These are phyloP conservation scores for Psammodynastes pulverulentus DNA, from an alignment of 2,113 vertebrate species.

Conservation along the genomic window DNA sequence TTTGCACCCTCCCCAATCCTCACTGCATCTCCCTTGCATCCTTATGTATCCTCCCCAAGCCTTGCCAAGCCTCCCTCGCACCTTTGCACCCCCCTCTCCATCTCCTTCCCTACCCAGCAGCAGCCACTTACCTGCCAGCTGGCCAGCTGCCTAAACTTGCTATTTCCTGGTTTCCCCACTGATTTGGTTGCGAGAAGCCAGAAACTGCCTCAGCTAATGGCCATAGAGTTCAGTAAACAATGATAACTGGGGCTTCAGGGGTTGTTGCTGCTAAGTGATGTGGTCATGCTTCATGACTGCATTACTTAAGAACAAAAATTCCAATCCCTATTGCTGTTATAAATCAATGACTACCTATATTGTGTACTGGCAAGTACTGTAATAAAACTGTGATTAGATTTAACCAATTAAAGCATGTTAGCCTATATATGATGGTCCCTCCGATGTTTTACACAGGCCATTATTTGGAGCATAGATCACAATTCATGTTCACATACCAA, in stretches of 20 bases:
- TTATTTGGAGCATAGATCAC: background rate
- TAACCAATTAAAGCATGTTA: background rate
- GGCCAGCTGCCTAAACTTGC: background rate
- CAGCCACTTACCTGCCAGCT: background rate
- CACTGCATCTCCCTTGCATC: background rate
- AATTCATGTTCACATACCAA: slow-evolving; percentile 74
- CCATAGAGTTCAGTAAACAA: background rate
- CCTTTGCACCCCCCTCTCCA: background rate
- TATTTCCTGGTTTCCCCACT: background rate
- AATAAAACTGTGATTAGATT: background rate
- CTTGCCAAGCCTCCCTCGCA: background rate
- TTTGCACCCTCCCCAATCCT: background rate
- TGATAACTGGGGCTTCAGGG: background rate
- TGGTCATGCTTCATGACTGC: background rate
- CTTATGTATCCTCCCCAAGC: background rate
- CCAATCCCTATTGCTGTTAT: background rate
- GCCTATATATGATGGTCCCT: background rate
- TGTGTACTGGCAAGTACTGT: background rate
- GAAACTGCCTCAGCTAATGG: background rate
- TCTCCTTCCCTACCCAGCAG: background rate
- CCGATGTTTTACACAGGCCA: background rate
- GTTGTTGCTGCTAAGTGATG: background rate
- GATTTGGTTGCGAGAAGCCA: background rate
- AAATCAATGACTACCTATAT: background rate
- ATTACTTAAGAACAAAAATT: background rate